A percentile compares a stretch with the other conserved stretches of the same genome.
These are phyloP conservation scores for Oeneis ivallda DNA, from an alignment of 2,888 invertebrate species.

Conservation along the genomic window DNA sequence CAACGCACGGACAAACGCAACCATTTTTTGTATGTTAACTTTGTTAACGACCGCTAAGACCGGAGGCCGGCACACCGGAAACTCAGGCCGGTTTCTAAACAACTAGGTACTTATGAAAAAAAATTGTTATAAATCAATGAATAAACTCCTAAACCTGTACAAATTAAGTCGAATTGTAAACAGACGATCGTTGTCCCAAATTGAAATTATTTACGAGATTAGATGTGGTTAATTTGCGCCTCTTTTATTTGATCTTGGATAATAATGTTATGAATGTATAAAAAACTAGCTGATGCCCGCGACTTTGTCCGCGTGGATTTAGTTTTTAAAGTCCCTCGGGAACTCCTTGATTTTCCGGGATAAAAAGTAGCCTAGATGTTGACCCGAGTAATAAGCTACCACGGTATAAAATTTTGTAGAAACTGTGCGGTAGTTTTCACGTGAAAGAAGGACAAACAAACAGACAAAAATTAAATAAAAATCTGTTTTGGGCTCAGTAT, in stretches of 20 bases:
- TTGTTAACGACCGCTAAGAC: slow-evolving; percentile 24
- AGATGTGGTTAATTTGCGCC: slow-evolving; percentile 13
- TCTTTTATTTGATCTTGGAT: slow-evolving; percentile 7
- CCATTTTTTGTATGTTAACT: slow-evolving; percentile 25
- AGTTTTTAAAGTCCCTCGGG: no score
- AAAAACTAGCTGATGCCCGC: no score
- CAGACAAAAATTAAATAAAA: no score
- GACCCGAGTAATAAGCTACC: no score
- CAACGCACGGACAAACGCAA: slow-evolving; percentile 28
- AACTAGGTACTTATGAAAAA: slow-evolving; percentile 24
- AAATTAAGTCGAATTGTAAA: slow-evolving; percentile 35
- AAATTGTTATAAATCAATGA: slow-evolving; percentile 38
- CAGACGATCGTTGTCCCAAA: slow-evolving; percentile 21
- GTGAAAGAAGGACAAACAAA: no score
- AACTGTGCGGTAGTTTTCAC: no score
- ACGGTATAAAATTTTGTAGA: no score
- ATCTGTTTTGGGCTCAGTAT: no score
- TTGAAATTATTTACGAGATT: slow-evolving; percentile 28
- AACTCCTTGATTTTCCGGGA: no score
- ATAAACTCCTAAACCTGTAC: slow-evolving; percentile 35
- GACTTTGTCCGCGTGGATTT: no score
- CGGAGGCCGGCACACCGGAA: slow-evolving; percentile 38
- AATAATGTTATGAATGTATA: slow-evolving; percentile 2
- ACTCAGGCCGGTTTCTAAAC: slow-evolving; percentile 38
- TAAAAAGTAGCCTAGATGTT: no score